Evolutionary conservation across 1,140 invertebrate species (phyloP), one percentile per base, ranked within the genome.

Genomic region (Penaeus chinensis): DNA sequence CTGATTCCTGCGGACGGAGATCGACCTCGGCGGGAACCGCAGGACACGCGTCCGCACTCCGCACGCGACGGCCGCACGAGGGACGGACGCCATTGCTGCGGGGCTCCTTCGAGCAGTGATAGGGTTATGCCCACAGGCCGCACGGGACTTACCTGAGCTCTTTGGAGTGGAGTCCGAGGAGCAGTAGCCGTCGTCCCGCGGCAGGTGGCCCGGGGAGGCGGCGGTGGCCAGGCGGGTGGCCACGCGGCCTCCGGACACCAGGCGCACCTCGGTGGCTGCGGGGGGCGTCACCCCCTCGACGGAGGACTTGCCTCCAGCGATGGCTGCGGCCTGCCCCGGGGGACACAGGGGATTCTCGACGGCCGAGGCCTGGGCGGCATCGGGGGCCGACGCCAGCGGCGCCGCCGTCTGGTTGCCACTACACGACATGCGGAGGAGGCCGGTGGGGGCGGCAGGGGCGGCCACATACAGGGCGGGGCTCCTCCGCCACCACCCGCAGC

Each of bases 101-200:
- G 69, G 1, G 37, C 24, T 74, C 13, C 13, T 18, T 18, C 3
- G 16, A 22, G 65, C 10, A 54, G 69, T 1, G 82, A 47, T 27
- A 18, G 76, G 13, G 65, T 27, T 13, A 61, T 78, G 54, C 10
- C 22, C 32, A 13, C 20, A 85, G 32, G 24, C 24, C 0, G 24
- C 19, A 22, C 20, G 60, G 62, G 24, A 54, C 80, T 85, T 80
- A 89, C 88, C 89, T 84, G 85, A 76, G 61, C 85, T 79, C 79
- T 91, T 90, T 27, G 81, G 89, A 42, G 71, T 90, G 61, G 85
- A 90, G 86, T 88, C 83, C 47, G 86, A 89, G 32, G 90, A 89
- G 77, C 74, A 90, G 77, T 90, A 90, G 47, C 89, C 87, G 65
- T 90, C 86, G 54, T 91, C 87, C 24, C 81, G 60, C 65, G 83